These are phyloP conservation scores for Leptopilina drosophilae DNA, from an alignment of 2,888 invertebrate species.

Conservation along the genomic window DNA sequence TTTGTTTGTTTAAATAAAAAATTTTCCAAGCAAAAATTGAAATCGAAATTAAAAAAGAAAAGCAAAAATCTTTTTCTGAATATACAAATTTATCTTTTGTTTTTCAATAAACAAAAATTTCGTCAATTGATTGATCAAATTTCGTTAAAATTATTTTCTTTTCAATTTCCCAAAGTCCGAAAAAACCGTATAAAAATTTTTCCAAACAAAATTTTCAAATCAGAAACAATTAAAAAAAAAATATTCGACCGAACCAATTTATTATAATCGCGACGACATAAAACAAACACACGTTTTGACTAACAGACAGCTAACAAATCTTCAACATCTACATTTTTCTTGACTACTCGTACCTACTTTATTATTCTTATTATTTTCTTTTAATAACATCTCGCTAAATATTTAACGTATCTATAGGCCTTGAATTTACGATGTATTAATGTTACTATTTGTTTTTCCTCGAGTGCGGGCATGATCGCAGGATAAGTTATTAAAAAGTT, in stretches of 20 bases:
- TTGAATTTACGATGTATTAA: conserved; percentile 43
- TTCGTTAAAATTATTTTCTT: no score
- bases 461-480: conserved; percentile 44
- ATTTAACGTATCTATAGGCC: conserved; percentile 52
- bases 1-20: no score
- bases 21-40: no score
- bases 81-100: no score
- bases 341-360: conserved; percentile 46
- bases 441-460: conserved; percentile 11
- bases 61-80: no score
- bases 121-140: no score
- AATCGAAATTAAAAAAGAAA: no score
- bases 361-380: conserved; percentile 20
- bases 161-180: no score
- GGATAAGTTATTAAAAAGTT: conserved; percentile 7
- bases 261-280: background rate
- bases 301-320: conserved; percentile 21
- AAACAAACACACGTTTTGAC: conserved; percentile 17
- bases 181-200: no score
- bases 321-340: conserved; percentile 48
- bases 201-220: background rate
- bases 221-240: background rate
- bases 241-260: background rate
- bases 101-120: no score
- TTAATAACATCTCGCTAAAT: conserved; percentile 53